Conservation (phyloP, 1,140 invertebrate genomes). For the Pseudomyrmex pallidus region DNA sequence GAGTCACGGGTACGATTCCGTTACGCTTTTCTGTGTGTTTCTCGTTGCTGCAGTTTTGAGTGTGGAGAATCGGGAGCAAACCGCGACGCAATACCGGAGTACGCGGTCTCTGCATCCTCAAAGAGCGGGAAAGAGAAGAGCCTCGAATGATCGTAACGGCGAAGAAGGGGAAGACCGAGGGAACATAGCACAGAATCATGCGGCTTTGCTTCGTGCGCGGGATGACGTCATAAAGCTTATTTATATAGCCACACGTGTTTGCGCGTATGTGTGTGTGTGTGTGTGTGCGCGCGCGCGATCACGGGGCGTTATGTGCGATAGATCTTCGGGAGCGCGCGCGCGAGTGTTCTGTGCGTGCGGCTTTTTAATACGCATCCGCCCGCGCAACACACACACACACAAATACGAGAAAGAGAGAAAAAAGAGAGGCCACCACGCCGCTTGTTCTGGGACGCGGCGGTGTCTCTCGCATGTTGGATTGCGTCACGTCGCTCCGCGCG, state of each 20-base stretch:
- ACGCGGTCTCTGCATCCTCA: neutral
- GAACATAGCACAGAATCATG: constrained; percentile 56
- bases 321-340: constrained; percentile 5
- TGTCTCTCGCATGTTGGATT: constrained; percentile 59
- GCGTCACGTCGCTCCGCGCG: constrained; percentile 68
- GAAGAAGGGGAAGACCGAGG: constrained; percentile 32
- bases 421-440: constrained; percentile 9
- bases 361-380: constrained; percentile 60
- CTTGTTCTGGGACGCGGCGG: constrained; percentile 45
- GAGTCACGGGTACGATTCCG: neutral
- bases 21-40: neutral
- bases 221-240: constrained; percentile 77
- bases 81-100: constrained; percentile 31
- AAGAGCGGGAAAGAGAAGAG: too few species aligned
- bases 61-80: constrained; percentile 23
- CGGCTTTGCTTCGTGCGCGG: constrained; percentile 34
- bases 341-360: constrained; percentile 37
- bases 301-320: neutral
- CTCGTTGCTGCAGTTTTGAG: neutral
- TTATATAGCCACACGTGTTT: constrained; percentile 72
- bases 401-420: neutral
- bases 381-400: constrained; percentile 19
- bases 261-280: constrained; percentile 58
- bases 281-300: constrained; percentile 46
- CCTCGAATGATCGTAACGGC: neutral